A percentile compares a stretch with the other conserved stretches of the same genome.
phyloP scores from a whole-genome alignment of 2,888 invertebrate genomes.

The Cybosia mesomella region DNA sequence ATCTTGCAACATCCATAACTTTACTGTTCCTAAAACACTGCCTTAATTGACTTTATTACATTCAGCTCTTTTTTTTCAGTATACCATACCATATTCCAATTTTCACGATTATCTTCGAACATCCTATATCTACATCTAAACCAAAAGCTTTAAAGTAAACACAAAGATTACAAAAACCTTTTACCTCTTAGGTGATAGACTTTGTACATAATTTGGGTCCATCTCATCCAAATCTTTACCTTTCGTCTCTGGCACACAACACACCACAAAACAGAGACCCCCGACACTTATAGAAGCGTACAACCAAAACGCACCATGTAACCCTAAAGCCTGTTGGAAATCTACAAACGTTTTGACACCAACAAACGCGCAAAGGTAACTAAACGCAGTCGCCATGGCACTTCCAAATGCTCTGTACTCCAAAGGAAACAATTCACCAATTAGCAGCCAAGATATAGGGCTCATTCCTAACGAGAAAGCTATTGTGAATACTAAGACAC shows the following conservation, averaged over 20 bases:
- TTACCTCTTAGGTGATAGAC: constrained; percentile 81
- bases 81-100: constrained; percentile 2
- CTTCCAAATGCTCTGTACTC: constrained; percentile 95
- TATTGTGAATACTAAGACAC: constrained; percentile 93
- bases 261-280: constrained; percentile 94
- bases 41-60: constrained; percentile 21
- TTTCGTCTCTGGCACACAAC: constrained; percentile 96
- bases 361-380: constrained; percentile 94
- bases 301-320: constrained; percentile 95
- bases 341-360: constrained; percentile 95
- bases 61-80: not conserved
- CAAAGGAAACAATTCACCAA: constrained; percentile 93
- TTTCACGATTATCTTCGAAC: not conserved
- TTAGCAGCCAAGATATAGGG: constrained; percentile 94
- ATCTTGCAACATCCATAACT: not conserved
- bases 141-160: constrained; percentile 47
- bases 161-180: constrained; percentile 36
- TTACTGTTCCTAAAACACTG: not conserved
- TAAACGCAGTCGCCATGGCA: constrained; percentile 94
- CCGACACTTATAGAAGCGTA: constrained; percentile 94
- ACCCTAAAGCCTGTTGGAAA: constrained; percentile 91
- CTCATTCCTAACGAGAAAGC: constrained; percentile 96
- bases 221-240: constrained; percentile 96
- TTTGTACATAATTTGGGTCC: constrained; percentile 89
- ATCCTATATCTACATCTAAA: constrained; percentile 39